These are phyloP conservation scores for Morbakka virulenta DNA, from an alignment of 30 jellyfish, hydroid and myxozoan genomes.

Conservation along the genomic window DNA sequence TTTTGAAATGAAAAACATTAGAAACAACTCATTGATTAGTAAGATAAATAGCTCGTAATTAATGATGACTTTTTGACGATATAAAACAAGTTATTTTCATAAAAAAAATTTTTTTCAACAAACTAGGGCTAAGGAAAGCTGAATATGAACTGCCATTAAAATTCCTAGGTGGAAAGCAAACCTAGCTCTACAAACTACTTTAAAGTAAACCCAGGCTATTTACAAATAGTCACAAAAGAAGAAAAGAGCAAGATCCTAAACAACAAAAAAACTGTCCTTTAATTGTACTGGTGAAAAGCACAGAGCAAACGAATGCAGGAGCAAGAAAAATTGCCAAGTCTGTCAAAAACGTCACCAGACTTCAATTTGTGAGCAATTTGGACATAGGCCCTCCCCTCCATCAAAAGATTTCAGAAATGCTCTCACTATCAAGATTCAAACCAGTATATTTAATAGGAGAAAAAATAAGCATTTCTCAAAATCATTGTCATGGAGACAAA, in stretches of 20 bases:
- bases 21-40: too few relatives aligned
- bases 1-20: too few relatives aligned
- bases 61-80: too few relatives aligned
- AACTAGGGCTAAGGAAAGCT: too few relatives aligned
- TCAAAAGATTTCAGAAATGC: constrained; percentile 23
- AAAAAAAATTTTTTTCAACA: too few relatives aligned
- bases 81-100: too few relatives aligned
- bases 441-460: constrained; percentile 72
- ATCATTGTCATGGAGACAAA: constrained; percentile 48
- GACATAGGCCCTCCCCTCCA: constrained; percentile 72
- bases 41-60: too few relatives aligned
- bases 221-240: constrained; percentile 1
- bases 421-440: constrained; percentile 44
- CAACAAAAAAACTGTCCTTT: constrained; percentile 31
- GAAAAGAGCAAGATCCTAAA: constrained; percentile 21
- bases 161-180: too few relatives aligned
- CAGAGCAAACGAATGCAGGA: constrained; percentile 48
- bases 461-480: constrained; percentile 70
- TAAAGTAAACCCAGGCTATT: too few relatives aligned
- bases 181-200: too few relatives aligned
- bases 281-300: too few relatives aligned
- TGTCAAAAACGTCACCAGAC: constrained; percentile 65
- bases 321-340: constrained; percentile 38
- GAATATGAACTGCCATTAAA: too few relatives aligned
- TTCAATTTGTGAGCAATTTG: constrained; percentile 51